Evolutionary conservation across 2,113 vertebrate species (phyloP), one percentile per base, ranked within the genome.

Genomic region (Phalacrocorax brasilianus): DNA sequence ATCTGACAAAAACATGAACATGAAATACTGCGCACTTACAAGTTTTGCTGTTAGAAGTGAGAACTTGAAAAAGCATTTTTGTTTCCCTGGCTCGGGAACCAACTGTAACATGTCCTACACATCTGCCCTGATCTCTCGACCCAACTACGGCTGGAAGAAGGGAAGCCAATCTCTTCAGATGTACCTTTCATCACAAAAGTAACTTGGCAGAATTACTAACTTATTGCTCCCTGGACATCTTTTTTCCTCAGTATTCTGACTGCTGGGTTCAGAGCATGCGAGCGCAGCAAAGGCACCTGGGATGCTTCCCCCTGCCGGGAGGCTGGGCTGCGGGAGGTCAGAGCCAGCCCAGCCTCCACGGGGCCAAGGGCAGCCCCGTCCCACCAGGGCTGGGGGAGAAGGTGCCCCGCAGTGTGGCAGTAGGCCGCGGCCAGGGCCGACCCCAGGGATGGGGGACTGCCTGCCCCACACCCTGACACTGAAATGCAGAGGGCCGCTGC

Each of bases 281-380:
- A 61, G 33, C 0, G 2, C 44, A 68, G 47, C 6, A 9, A 20
- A 56, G 24, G 3, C 15, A 17, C 20, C 5, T 1, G 3, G 8
- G 18, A 26, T 0, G 2, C 12, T 23, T 38, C 38, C 47, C 30
- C 16, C 22, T 1, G 2, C 12, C 0, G 1, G 21, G 21, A 17
- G 8, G 47, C 12, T 52, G 24, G 38, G 28, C 42, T 47, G 24
- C 0, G 1, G 56, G 24, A 11, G 9, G 44, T 59, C 19, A 4
- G 62, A 44, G 45, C 15, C 0, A 1, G 13, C 40, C 13, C 20
- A 40, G 53, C 7, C 14, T 24, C 11, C 2, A 6, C 3, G 38
- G 27, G n/a, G 12, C 22, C 8, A 1, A 79, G 32, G 44, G 28
- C 1, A 1, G 17, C 23, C 18, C 12, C 1, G 1, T 42, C 50